Percentiles rank a stretch among this genome's conserved stretches.
Conservation (phyloP, 2,113 vertebrate genomes). For the Perca flavescens region DNA sequence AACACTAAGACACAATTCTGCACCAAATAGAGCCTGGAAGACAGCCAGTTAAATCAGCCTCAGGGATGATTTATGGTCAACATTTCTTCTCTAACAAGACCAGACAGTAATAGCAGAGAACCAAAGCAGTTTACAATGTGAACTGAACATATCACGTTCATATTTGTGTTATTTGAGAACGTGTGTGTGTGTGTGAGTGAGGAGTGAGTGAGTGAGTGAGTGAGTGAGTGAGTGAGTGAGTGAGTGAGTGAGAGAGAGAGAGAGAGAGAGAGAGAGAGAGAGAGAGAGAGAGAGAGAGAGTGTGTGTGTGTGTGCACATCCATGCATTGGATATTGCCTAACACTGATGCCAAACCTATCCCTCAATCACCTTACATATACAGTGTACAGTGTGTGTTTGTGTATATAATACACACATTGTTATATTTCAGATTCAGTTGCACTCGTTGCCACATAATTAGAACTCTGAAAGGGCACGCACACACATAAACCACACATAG, state of each 20-base stretch:
- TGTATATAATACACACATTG: not conserved
- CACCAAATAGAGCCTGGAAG: conserved; percentile 35
- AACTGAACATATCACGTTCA: conserved; percentile 24
- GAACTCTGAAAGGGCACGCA: not conserved
- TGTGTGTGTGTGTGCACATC: not conserved
- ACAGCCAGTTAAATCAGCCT: conserved; percentile 40
- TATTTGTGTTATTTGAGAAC: not conserved
- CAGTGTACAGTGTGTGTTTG: not conserved
- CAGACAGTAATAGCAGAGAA: conserved; percentile 37
- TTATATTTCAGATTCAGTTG: not conserved
- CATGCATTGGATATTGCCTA: not conserved
- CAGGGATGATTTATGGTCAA: conserved; percentile 57
- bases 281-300: too few species aligned
- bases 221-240: too few species aligned
- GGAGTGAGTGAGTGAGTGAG: too few species aligned
- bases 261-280: too few species aligned
- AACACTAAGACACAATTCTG: conserved; percentile 42
- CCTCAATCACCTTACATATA: not conserved
- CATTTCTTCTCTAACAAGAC: conserved; percentile 59
- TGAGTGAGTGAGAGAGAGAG: too few species aligned
- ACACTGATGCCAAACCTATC: not conserved
- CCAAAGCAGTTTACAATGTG: conserved; percentile 41
- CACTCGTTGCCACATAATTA: conserved; percentile 13
- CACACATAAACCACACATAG: not conserved
- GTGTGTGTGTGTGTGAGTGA: not conserved